Evolutionary conservation across 2,113 vertebrate species (phyloP), one percentile per base, ranked within the genome.

Genomic region (Nycticryphes semicollaris): DNA sequence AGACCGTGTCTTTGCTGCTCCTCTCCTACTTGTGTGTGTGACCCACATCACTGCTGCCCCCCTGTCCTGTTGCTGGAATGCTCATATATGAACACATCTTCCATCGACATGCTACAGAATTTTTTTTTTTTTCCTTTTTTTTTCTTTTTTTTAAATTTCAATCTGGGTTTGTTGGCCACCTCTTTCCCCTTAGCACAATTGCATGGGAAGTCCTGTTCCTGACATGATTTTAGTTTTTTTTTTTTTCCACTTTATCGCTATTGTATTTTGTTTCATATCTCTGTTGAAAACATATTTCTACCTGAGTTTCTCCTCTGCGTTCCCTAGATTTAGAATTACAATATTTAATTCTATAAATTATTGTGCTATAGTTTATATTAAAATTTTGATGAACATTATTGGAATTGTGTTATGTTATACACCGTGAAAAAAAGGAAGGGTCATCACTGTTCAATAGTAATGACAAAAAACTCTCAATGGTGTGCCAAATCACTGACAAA

Each of bases 1-100:
- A 83, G 21, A 18, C 20, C 0, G 0, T 1, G 1, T 41, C 66
- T 76, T 76, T 0, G 0, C 30, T 54, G 14, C 17, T 93, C 51
- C 16, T 73, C 31, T 83, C 31, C 54, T 45, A 37, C n/a, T 43
- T 27, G 18, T 1, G 2, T 0, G 0, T 48, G 62, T 50, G n/a
- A 83, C 47, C 41, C 1, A 3, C 66, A 79, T 19, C 21, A 5
- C 31, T 39, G 57, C 45, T 1, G 1, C 20, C 25, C 33, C 24
- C 12, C 28, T 16, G 18, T 48, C 35, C 33, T 9, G 1, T 20
- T 60, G 43, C 24, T 18, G 3, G 90, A 77, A 80, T 66, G 28
- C 35, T 93, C 30, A 17, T 14, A 31, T 33, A 19, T 14, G 11
- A 84, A 5, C 27, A 28, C 15, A 53, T n/a, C 30, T 79, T 63